Base-by-base conservation (phyloP, 2,888 invertebrate species). In the Blomia tropicalis region DNA sequence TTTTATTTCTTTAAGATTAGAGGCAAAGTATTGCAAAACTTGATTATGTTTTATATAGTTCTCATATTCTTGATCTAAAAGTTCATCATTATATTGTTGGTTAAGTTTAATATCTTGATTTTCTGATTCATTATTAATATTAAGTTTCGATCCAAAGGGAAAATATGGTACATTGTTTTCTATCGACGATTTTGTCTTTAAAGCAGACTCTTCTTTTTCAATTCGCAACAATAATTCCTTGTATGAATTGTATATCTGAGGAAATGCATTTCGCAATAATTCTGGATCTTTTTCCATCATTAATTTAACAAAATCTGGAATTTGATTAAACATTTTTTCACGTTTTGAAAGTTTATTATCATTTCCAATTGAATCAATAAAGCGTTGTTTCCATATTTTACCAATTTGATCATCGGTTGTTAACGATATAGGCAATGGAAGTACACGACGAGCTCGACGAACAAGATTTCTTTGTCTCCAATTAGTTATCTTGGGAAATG, bases 31-130 rank as follows among this genome's bases (percentile, higher is more conserved):
- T 60, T 66, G 66, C 30, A 66, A 27, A 25, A 66, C 30, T 32
- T 65, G 27, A 56, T 64, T 62, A 63, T 66, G 66, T 30, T 65
- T 65, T 17, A 64, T 30, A 43, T 56, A 64, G 14, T 62, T 44
- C 19, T 66, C 63, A 58, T 66, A 65, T 27, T 65, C 65, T 11
- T 47, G 43, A 58, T 65, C 65, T 22, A 53, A 44, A 5, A 64
- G 5, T 30, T 59, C 59, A 7, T 32, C 23, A 29, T 56, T 30
- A 14, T 11, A 36, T 11, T 17, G 7, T 36, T 36, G 7, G 17
- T 36, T 17, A 36, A 36, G 7, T 36, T 36, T 36, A 17, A 36
- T 7, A 11, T 36, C 36, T 36, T 36, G 7, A 36, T 36, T 36
- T 36, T 36, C 36, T 17, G 36, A 36, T 36, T 36, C 7, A n/a